phyloP scores from a whole-genome alignment of 1,140 invertebrate genomes.

The Pantala flavescens region DNA sequence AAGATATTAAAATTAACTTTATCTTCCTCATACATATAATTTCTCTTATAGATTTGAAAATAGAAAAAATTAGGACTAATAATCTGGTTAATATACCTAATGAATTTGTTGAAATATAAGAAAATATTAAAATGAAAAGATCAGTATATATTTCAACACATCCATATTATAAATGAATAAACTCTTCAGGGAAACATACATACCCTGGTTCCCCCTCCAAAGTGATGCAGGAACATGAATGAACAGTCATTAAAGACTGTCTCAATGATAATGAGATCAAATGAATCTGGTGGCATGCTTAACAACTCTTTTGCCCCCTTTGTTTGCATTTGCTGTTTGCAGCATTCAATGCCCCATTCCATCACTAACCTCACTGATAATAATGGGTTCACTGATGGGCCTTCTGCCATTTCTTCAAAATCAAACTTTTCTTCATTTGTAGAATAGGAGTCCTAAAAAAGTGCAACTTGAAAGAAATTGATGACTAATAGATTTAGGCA shows the following conservation, averaged over 20 bases:
- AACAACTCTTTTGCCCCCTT: not conserved
- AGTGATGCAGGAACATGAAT: not conserved
- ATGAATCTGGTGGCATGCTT: not conserved
- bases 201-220: not conserved
- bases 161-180: no score
- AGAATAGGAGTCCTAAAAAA: not conserved
- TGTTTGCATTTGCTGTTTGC: not conserved
- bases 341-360: not conserved
- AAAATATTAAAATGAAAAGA: no score
- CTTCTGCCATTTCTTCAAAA: not conserved
- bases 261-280: conserved; percentile 5
- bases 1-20: no score
- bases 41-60: no score
- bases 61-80: no score
- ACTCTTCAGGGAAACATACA: not conserved
- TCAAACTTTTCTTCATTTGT: not conserved
- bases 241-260: conserved; percentile 9
- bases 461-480: no score
- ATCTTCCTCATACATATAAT: no score
- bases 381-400: not conserved
- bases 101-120: no score
- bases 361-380: not conserved
- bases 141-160: no score
- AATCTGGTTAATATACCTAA: no score
- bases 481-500: no score